Evolutionary conservation across 1,140 invertebrate species (phyloP), one percentile per base, ranked within the genome.

Genomic region (Drosophila tristis): DNA sequence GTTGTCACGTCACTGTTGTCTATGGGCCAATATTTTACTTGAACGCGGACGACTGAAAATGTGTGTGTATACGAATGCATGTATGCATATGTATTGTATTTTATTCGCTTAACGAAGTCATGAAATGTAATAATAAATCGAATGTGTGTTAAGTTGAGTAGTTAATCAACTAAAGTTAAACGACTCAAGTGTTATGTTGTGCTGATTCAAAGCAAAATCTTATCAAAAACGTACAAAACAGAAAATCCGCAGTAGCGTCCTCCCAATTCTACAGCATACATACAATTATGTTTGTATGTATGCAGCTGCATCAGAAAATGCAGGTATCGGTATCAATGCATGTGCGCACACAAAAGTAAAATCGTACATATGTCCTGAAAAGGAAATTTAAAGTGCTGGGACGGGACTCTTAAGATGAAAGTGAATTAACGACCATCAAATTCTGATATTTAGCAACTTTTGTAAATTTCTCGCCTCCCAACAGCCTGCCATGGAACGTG

Each of bases 241-340:
- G 35, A 13, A 39, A 39, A 39, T 13, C 11, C 2, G 35, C 11
- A 31, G 3, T 39, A 39, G 35, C 35, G 35, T 39, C 35, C 35
- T 39, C 11, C 35, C 35, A 39, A 13, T 39, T 13, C 35, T 39
- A 39, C 29, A 54, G 51, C 29, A 54, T 35, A 23, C 31, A 54
- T n/a, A 42, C 31, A 54, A 23, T 49, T 49, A 13, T 49, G 47
- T 50, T 13, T 29, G 11, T 50, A n/a, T 54, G 39, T 13, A 20
- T 54, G 31, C 16, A 20, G 26, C 8, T 50, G 51, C 43, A 47
- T 23, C 39, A 29, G 25, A 56, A 58, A 47, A 47, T 56, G 44
- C 44, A 68, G 51, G 64, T 67, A 47, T 25, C 53, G 31, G 53
- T 55, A 57, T 45, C 42, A 57, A 45, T 45, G 55, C 55, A 57